Base-by-base conservation (phyloP, 2,113 vertebrate genomes). In the Thalassoma bifasciatum region DNA sequence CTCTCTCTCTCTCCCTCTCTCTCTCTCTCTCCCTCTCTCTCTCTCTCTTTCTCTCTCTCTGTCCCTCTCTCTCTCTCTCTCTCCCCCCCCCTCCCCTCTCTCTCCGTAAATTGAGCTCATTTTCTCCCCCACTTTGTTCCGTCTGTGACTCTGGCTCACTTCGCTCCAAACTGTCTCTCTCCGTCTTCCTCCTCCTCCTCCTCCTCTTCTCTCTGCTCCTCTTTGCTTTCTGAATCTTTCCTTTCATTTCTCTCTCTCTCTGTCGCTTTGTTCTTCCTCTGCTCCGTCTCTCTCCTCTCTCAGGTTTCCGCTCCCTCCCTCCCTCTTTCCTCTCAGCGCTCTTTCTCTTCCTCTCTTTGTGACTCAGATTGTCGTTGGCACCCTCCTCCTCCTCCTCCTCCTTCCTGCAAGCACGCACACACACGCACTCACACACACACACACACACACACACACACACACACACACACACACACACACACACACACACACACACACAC, bases 341-440 rank as follows among this genome's bases (percentile, higher is more conserved):
- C 83, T 81, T 82, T 87, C 86, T 91, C 88, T 91, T 89, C 88
- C 91, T 89, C 89, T 90, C 89, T 93, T 91, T 91, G 90, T 92
- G 89, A 92, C 89, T 92, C 91, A 91, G 90, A 91, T 92, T 91
- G 87, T 89, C 91, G 85, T 82, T 89, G 86, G 84, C 90, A 86
- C 82, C 89, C 86, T 72, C 81, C 72, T 65, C 72, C 64, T 54
- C 79, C 65, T 56, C 61, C 61, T 58, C 74, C 69, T 66, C 61
- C 74, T 81, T 49, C 79, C n/a, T 22, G 54, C 77, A 26, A 64
- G 51, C 75, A 16, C 66, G n/a, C n/a, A n/a, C n/a, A n/a, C n/a
- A n/a, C n/a, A n/a, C n/a, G n/a, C n/a, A n/a, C n/a, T n/a, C n/a
- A n/a, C n/a, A n/a, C n/a, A n/a, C n/a, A n/a, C n/a, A n/a, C n/a